phyloP scores from a whole-genome alignment of 2,888 invertebrate species.

The Tetramorium bicarinatum region DNA sequence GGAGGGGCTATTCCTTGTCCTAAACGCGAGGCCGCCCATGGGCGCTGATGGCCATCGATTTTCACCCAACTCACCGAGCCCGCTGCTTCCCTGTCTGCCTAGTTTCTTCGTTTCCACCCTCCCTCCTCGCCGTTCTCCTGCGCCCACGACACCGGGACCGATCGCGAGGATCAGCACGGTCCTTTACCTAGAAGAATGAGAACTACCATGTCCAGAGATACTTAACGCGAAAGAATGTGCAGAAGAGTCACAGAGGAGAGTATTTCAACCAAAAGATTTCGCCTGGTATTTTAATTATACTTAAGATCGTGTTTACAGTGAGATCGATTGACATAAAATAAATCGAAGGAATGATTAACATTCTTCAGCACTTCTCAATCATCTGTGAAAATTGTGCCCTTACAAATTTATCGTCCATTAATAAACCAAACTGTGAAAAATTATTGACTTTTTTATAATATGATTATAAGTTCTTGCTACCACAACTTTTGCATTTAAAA shows the following conservation, averaged over 20 bases:
- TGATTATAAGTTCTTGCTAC: background rate
- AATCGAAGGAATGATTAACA: background rate
- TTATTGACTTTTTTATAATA: background rate
- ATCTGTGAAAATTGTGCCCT: background rate
- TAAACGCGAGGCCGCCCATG: conserved; percentile 98
- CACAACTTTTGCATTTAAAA: background rate
- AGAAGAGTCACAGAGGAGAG: background rate
- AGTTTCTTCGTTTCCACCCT: conserved; percentile 65
- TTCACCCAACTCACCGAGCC: conserved; percentile 81
- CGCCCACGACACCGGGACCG: conserved; percentile 55
- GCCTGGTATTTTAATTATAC: background rate
- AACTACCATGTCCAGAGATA: background rate
- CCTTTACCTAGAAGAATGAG: conserved; percentile 61
- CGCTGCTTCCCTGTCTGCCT: conserved; percentile 76
- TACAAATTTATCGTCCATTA: background rate
- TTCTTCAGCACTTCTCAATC: background rate
- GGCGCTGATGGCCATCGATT: conserved; percentile 89
- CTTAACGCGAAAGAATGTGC: background rate
- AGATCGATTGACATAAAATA: background rate
- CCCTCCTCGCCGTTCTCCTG: conserved; percentile 49
- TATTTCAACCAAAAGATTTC: background rate
- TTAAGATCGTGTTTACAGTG: background rate
- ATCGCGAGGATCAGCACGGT: conserved; percentile 63
- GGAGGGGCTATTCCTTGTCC: conserved; percentile 98
- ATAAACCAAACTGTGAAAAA: background rate